Percentiles rank a stretch among this genome's conserved stretches.
These are phyloP conservation scores for Bombylius discolor DNA, from an alignment of 2,888 invertebrate species.

Conservation along the genomic window DNA sequence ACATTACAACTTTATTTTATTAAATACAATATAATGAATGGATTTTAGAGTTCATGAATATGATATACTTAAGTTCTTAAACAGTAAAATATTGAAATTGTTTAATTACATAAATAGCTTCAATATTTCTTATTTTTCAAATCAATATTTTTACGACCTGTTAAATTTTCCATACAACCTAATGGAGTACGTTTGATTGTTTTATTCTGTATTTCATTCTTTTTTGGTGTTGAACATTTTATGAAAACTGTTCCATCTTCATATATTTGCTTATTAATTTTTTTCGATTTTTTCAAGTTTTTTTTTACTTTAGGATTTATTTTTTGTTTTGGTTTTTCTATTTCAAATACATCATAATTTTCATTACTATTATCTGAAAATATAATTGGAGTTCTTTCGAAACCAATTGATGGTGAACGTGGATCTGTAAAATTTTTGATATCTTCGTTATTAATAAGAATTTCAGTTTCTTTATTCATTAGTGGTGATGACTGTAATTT, in stretches of 20 bases:
- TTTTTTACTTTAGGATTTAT: neutral
- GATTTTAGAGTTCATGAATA: too few relatives aligned
- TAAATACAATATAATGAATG: too few relatives aligned
- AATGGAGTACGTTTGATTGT: constrained; percentile 9
- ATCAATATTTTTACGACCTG: neutral
- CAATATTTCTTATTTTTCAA: too few relatives aligned
- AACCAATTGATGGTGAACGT: constrained; percentile 8
- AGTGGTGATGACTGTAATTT: neutral
- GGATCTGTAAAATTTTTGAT: constrained; percentile 2
- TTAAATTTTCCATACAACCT: constrained; percentile 11
- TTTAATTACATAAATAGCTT: too few relatives aligned
- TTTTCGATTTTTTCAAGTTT: neutral
- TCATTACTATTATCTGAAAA: neutral
- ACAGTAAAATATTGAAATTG: too few relatives aligned
- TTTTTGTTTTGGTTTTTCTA: neutral
- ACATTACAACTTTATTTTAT: too few relatives aligned
- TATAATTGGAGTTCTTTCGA: constrained; percentile 11
- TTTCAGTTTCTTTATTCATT: neutral
- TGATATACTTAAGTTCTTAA: too few relatives aligned
- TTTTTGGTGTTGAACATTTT: neutral
- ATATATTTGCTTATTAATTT: constrained; percentile 2
- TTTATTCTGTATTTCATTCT: neutral
- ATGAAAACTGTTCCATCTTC: constrained; percentile 3
- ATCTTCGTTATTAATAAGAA: neutral
- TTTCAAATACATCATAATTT: neutral